Evolutionary conservation across 1,140 invertebrate genomes (phyloP), one percentile per base, ranked within the genome.

Genomic region (Orchestia grillus): DNA sequence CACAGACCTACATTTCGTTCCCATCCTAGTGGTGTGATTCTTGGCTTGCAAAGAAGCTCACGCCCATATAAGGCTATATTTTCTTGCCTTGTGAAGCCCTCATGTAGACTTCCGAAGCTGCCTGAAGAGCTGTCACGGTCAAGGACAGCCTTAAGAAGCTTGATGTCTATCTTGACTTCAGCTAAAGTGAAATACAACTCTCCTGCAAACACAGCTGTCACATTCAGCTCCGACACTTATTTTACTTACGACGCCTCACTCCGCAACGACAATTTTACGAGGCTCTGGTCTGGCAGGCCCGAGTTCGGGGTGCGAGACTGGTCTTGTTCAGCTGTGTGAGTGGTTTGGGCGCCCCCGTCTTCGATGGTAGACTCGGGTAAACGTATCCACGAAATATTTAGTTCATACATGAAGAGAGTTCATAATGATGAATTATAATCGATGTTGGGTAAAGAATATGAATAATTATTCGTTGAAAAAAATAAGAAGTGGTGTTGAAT

Each of bases 181-280:
- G 41, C 43, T 90, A 41, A 90, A 90, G 88, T 90, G 88, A 90
- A 90, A 90, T 90, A 90, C 88, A 90, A 90, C 88, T 90, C 88
- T 28, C 88, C 41, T 42, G 88, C 88, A 90, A 90, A 90, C 88
- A 90, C 41, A 90, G 43, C 88, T 41, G 41, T 90, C 88, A 90
- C 43, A 90, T 42, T 4, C 88, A 42, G 88, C 88, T n/a, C n/a
- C 43, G 88, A 90, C 88, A 90, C 41, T 90, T 90, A 90, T 90
- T 44, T 90, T 90, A 90, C 88, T 90, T 90, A 90, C 88, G 88
- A 90, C 88, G 88, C 88, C 88, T 90, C 23, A 41, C 88, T 90
- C 43, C 15, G 42, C n/a, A 41, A 90, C 88, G 43, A 44, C 88
- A 16, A 11, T 44, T 90, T 90, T 90, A 44, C 88, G n/a, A 42